These are phyloP conservation scores for Sphaerodactylus townsendi DNA, from an alignment of 2,113 vertebrate genomes.

Conservation along the genomic window DNA sequence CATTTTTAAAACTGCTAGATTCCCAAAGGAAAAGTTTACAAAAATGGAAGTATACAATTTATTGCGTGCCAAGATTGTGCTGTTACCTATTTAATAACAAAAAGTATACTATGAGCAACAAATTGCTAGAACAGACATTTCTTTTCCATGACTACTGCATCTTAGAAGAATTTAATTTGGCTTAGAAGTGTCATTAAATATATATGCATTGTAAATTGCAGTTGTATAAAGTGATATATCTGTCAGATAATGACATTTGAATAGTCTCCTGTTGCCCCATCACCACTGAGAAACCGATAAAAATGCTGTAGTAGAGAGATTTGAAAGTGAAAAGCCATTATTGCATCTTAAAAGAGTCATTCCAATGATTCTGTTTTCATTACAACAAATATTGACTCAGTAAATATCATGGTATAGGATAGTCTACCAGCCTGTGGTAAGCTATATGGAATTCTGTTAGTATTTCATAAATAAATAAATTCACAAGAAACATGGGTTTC, in stretches of 20 bases:
- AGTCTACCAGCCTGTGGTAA: constrained; percentile 27
- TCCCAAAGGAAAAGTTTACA: constrained; percentile 66
- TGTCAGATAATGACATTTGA: constrained; percentile 67
- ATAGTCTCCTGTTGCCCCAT: constrained; percentile 66
- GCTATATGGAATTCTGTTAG: neutral
- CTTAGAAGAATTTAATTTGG: constrained; percentile 70
- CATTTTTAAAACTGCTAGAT: constrained; percentile 62
- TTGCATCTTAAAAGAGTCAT: constrained; percentile 44
- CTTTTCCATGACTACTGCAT: constrained; percentile 59
- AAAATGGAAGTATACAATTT: constrained; percentile 69
- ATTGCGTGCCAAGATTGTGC: constrained; percentile 65
- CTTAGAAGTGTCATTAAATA: constrained; percentile 64
- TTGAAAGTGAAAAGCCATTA: constrained; percentile 60
- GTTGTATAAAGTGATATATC: constrained; percentile 62
- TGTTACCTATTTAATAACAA: constrained; percentile 57
- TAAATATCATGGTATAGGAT: constrained; percentile 57
- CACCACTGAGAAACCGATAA: constrained; percentile 56
- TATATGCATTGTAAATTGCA: constrained; percentile 69
- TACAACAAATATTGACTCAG: constrained; percentile 10
- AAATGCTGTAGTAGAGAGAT: constrained; percentile 50
- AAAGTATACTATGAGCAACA: constrained; percentile 59
- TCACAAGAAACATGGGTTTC: neutral
- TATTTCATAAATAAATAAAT: neutral
- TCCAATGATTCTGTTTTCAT: neutral
- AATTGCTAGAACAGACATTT: constrained; percentile 59